phyloP scores from a whole-genome alignment of 1,140 invertebrate genomes.

The Neodiprion lecontei region DNA sequence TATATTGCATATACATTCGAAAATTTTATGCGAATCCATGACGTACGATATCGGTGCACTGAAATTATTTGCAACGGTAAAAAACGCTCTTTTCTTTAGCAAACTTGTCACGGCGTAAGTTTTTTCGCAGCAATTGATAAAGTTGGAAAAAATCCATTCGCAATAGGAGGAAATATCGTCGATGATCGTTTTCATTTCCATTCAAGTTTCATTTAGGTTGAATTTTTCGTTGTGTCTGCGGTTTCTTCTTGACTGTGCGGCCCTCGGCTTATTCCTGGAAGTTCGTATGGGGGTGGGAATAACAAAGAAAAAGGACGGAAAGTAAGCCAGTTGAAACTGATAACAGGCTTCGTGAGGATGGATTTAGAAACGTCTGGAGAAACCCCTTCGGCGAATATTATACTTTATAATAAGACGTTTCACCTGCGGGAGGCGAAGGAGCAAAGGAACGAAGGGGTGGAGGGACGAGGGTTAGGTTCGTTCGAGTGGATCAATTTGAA shows the following conservation, averaged over 20 bases:
- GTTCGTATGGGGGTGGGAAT: background rate
- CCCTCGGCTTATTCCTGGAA: no score
- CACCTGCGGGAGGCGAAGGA: background rate
- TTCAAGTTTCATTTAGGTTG: background rate
- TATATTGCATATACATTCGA: no score
- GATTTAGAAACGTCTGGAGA: background rate
- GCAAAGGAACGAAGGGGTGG: no score
- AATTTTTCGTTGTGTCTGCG: background rate
- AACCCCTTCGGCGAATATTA: background rate
- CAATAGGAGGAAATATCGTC: no score
- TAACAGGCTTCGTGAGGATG: background rate
- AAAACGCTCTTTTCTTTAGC: no score
- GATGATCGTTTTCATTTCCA: background rate
- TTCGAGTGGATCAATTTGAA: background rate
- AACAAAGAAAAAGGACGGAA: background rate
- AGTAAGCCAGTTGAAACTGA: background rate
- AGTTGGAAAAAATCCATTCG: no score
- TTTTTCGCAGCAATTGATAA: no score
- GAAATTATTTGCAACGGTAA: no score
- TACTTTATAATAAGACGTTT: constrained; percentile 1
- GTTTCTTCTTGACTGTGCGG: background rate
- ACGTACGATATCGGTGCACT: no score
- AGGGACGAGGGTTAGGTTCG: no score
- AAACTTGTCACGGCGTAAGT: no score
- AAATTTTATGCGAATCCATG: no score